Base-by-base conservation (phyloP, 1,140 invertebrate genomes). In the Brachionus manjavacas region DNA sequence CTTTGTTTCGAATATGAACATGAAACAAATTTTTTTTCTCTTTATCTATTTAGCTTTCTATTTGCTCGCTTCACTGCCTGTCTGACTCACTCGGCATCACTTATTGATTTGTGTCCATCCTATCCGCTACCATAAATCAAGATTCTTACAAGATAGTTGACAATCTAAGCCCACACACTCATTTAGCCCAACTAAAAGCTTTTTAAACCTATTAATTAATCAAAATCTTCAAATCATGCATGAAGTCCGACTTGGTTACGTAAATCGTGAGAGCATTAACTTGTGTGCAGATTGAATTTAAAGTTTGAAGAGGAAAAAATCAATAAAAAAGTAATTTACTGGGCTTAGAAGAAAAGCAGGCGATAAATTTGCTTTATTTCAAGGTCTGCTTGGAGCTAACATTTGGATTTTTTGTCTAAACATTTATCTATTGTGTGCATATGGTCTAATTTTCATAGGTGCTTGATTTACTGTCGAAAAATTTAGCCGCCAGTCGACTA, bases 241-340 rank as follows among this genome's bases (percentile, higher is more conserved):
- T 60, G 20, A 60, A 60, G 52, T 60, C 52, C 52, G 16, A 60
- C 52, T 20, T 60, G 52, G 52, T 60, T 60, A 60, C 52, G 52
- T 60, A 60, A 60, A 60, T 60, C 52, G 20, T 60, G 52, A 60
- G 52, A 25, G 52, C 52, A 60, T 60, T 60, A 60, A 20, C 52
- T 60, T 60, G 8, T 60, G 52, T 60, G 20, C 31, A 35, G 31
- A 35, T 35, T 35, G 31, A 35, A 35, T 35, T 35, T 35, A 7
- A 35, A 35, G 31, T 6, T 6, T 6, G 6, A 35, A 60, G 16
- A 20, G 20, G 8, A 60, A 60, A 60, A 60, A 60, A 60, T 60
- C 52, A 60, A 60, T 60, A 60, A 60, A 60, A 60, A 60, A 60
- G 52, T 60, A 60, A 60, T 60, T 60, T 60, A 60, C 16, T n/a